Base-by-base conservation (phyloP, 2,888 invertebrate genomes). In the Tuta absoluta region DNA sequence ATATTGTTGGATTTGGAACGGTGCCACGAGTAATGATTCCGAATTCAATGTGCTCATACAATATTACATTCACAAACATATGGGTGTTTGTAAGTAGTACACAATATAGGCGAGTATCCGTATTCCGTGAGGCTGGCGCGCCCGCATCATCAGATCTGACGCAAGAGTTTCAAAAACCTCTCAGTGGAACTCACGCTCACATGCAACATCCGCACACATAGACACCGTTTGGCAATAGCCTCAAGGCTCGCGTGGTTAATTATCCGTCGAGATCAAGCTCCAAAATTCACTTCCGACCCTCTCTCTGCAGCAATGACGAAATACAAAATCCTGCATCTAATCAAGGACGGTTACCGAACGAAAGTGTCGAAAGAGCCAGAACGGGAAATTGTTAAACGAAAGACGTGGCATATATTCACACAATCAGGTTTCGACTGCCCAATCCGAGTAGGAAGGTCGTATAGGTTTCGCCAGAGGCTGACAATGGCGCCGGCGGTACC, bases 371-470 rank as follows among this genome's bases (percentile, higher is more conserved):
- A 68, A 69, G 62, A 69, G 61, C 66, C 71, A 65, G 59, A 60
- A 66, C 62, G 66, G 61, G 65, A 66, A 63, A 56, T 62, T 68
- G 64, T 71, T 68, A 68, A 70, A 71, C 41, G 62, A 66, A 67
- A 66, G 68, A 65, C 68, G 66, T 64, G 65, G 70, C 69, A 71
- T 68, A 71, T 66, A 72, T 68, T 70, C 68, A 64, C 77, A 85
- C 77, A 82, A 82, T 82, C 86, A 83, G 84, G 87, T 87, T 86
- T 82, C 82, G 85, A 84, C 79, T 86, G 87, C 82, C 87, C 87
- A 87, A 87, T 87, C 81, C 76, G 81, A 82, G 81, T 81, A 81
- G 87, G 87, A 90, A 90, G 90, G 90, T 88, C 90, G 86, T 70
- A 72, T 78, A 71, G 75, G 86, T 90, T 89, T 89, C 88, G 87